Evolutionary conservation across 30 jellyfish, hydroid and myxozoan genomes (phyloP).

Genomic region (Nemopilema nomurai): DNA sequence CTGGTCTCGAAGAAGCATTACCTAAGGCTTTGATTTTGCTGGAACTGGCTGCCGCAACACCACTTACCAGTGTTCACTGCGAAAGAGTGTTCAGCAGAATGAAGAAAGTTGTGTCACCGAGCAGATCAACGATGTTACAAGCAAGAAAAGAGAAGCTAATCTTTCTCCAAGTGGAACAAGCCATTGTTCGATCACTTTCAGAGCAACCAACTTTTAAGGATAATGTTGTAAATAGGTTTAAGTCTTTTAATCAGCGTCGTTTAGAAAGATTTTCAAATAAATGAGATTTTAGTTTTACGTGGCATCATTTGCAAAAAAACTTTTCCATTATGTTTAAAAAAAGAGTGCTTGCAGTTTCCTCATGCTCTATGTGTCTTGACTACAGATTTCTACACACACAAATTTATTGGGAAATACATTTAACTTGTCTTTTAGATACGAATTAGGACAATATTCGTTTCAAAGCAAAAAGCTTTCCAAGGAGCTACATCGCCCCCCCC

Average conservation of each 20-base stretch:
- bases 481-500: not conserved
- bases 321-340: not conserved
- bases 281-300: not conserved
- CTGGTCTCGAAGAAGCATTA: conserved; percentile 43
- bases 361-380: not conserved
- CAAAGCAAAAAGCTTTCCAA: not conserved
- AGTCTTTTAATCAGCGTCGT: conserved; percentile 1
- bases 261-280: conserved; percentile 40
- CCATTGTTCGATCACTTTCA: conserved; percentile 3
- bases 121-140: conserved; percentile 31
- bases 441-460: not conserved
- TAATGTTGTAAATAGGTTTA: not conserved
- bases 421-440: not conserved
- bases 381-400: not conserved
- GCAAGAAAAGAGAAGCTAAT: not conserved
- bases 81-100: conserved; percentile 60
- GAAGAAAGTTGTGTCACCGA: conserved; percentile 44
- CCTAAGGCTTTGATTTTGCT: conserved; percentile 33
- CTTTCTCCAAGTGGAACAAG: conserved; percentile 25
- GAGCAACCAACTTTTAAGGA: conserved; percentile 1
- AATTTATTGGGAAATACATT: not conserved
- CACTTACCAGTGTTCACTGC: conserved; percentile 55
- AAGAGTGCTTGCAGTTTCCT: not conserved
- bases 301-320: not conserved
- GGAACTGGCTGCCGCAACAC: conserved; percentile 51